Evolutionary conservation across 2,797 vertebrate species (phyloP), one percentile per base, ranked within the genome.

Genomic region (Sparidentex hasta): DNA sequence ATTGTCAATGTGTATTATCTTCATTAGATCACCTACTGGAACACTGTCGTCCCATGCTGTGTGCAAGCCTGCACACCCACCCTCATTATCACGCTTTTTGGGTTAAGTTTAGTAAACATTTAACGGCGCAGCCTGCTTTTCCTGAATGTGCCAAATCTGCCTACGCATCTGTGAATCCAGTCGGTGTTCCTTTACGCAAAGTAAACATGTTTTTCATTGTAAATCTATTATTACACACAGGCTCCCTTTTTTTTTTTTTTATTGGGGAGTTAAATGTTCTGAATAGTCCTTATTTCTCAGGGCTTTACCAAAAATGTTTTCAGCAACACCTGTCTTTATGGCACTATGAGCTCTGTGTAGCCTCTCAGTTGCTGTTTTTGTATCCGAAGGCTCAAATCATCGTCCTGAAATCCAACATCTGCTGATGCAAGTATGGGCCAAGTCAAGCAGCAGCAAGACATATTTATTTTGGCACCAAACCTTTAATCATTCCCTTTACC

Each of bases 391-490:
- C 72, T 87, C 67, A 76, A 72, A 67, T 84, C 67, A 69, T 84
- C 46, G 20, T 76, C 29, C 21, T 76, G 74, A 86, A 88, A 83
- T 85, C 66, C 81, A 78, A 66, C 83, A 87, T 84, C 82, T 84
- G 74, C 87, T 88, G 85, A 87, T 65, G 85, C 85, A 84, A 90
- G 80, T 81, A 62, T 71, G 81, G 69, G 83, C 82, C 80, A 88
- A 87, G 86, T 88, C 71, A 50, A 82, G 85, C 81, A 86, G 83
- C 78, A 84, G 84, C 62, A 64, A 88, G 78, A 85, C 64, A 83
- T 83, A 87, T 89, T 90, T 89, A 74, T 87, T 82, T 87, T 90
- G 90, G 86, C 83, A 87, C 63, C 59, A 76, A 74, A 76, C 51
- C 71, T 78, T 85, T 84, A 74, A 87, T 90, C 75, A 76, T 88